Base-by-base conservation (phyloP, 1,140 invertebrate genomes). In the Harlomillsia oculata region DNA sequence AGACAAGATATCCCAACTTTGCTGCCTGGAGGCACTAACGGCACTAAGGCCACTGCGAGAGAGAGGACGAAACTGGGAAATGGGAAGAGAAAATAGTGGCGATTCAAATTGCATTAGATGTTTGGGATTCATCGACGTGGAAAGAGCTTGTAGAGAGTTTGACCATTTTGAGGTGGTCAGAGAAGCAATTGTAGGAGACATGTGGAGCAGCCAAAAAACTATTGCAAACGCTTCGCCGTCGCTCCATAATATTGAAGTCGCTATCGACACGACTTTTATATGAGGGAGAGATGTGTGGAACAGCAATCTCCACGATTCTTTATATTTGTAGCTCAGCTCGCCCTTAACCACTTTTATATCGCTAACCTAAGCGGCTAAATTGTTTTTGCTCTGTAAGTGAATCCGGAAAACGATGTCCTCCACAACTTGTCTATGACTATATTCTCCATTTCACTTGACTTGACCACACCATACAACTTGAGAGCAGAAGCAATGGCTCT, bases 121-220 rank as follows among this genome's bases (percentile, higher is more conserved):
- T 51, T 51, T 36, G 29, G 11, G 34, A 43, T 52, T 34, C 50
- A 52, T 52, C 36, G 37, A 52, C 28, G 50, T 52, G 50, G 50
- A 52, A 52, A 52, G 36, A 32, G 45, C 34, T 16, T 48, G 36
- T 44, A 6, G 28, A 52, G 50, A 26, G 26, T 40, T 25, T 40
- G 6, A 9, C 5, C n/a, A n/a, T 5, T 40, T 16, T 52, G 50
- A 52, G 50, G 50, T 52, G 26, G 50, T 36, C 36, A 16, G 20
- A 30, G 45, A 48, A 48, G 29, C 45, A 48, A 48, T 48, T 48
- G 28, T 32, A 21, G 21, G 45, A 48, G 45, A 48, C 45, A 48
- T 41, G 25, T 23, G 30, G 30, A 32, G 45, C 28, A 48, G 45
- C 30, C 28, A 20, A 16, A 32, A 48, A 48, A 32, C 45, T 48